phyloP scores from a whole-genome alignment of 2,113 vertebrate genomes.

The Boleophthalmus pectinirostris region DNA sequence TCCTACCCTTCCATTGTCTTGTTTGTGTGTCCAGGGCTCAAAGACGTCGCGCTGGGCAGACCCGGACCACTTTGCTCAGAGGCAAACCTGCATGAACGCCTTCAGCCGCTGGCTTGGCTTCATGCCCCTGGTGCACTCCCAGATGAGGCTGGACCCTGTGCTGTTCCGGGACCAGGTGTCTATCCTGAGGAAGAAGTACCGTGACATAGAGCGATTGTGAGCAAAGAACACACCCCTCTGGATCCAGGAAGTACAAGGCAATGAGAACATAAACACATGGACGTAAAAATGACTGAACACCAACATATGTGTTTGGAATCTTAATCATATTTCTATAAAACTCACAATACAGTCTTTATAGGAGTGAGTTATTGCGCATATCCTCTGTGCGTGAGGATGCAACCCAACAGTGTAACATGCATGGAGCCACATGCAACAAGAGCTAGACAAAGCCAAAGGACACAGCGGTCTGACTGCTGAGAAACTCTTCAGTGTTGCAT shows the following conservation, averaged over 20 bases:
- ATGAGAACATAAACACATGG: conserved; percentile 18
- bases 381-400: conserved; percentile 23
- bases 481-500: conserved; percentile 46
- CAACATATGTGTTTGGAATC: conserved; percentile 10
- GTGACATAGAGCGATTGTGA: conserved; percentile 81
- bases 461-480: conserved; percentile 17
- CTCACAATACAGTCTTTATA: background rate
- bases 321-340: conserved; percentile 24
- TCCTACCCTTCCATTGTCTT: background rate
- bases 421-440: conserved; percentile 52
- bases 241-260: conserved; percentile 19
- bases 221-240: background rate
- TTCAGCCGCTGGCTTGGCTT: conserved; percentile 79
- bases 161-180: conserved; percentile 84
- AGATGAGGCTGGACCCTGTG: conserved; percentile 81
- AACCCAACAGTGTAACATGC: conserved; percentile 34
- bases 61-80: conserved; percentile 82
- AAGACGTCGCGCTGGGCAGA: conserved; percentile 82
- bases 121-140: conserved; percentile 82
- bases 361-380: conserved; percentile 12
- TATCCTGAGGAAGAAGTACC: conserved; percentile 82
- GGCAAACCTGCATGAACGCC: conserved; percentile 81
- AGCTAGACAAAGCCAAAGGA: conserved; percentile 22
- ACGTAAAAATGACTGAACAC: conserved; percentile 34
- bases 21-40: conserved; percentile 63